Percentiles rank a stretch among this genome's conserved stretches.
Evolutionary conservation across 2,113 vertebrate species (phyloP).

Genomic region (Colossoma macropomum): DNA sequence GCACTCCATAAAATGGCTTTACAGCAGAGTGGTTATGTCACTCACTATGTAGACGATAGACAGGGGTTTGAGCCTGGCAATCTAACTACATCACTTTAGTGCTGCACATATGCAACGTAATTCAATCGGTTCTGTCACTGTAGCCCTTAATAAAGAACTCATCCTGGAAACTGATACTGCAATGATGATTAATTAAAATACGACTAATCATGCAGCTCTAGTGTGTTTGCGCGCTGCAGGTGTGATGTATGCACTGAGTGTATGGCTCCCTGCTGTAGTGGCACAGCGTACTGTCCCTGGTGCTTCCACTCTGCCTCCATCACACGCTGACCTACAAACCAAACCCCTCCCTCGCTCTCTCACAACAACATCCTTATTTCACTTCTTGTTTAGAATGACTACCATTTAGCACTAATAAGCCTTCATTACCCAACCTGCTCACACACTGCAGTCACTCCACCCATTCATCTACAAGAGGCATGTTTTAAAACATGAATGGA

Average conservation of each 20-base stretch:
- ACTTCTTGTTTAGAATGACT: neutral
- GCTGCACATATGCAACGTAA: no score
- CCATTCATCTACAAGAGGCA: slow-evolving; percentile 29
- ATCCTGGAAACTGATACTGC: no score
- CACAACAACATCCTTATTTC: neutral
- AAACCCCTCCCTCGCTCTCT: neutral
- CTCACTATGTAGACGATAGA: no score
- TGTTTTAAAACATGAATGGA: slow-evolving; percentile 25
- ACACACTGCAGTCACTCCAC: neutral
- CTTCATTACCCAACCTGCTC: neutral
- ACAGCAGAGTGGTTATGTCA: no score
- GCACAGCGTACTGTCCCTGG: neutral
- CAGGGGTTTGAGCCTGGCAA: no score
- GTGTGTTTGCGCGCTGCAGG: neutral
- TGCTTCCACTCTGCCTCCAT: neutral
- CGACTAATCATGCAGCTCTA: neutral
- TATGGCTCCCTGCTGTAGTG: neutral
- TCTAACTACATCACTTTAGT: no score
- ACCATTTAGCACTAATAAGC: neutral
- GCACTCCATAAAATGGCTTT: no score
- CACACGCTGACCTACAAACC: slow-evolving; percentile 12
- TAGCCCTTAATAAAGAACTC: no score
- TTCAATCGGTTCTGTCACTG: no score
- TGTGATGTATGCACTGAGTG: neutral
- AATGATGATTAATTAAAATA: neutral